A percentile compares a stretch with the other conserved stretches of the same genome.
Evolutionary conservation across 2,797 vertebrate species (phyloP).

Genomic region (Pantherophis alleghaniensis): DNA sequence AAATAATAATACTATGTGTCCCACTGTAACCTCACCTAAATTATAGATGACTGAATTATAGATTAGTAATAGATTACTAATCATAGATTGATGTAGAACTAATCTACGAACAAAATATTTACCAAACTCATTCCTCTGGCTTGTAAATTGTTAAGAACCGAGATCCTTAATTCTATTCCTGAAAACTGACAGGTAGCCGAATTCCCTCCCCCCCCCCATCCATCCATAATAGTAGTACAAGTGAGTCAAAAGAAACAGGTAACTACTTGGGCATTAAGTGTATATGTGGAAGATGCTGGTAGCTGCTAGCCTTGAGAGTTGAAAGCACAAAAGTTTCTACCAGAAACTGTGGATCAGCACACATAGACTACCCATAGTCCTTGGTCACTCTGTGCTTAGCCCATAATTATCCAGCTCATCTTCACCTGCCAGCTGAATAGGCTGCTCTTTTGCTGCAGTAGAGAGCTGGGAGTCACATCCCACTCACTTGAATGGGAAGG

Average conservation of each 20-base stretch:
- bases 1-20: neutral
- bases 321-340: neutral
- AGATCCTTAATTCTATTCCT: neutral
- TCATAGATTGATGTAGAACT: neutral
- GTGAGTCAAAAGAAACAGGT: neutral
- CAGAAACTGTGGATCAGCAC: neutral
- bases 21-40: neutral
- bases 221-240: neutral
- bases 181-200: neutral
- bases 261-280: neutral
- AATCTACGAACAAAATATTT: neutral
- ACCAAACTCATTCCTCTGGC: neutral
- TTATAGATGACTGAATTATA: neutral
- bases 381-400: neutral
- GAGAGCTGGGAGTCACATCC: neutral
- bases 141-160: neutral
- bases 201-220: neutral
- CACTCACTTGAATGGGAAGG: neutral
- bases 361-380: neutral
- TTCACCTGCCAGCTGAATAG: neutral
- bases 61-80: neutral
- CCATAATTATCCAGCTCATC: neutral
- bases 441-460: neutral
- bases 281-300: neutral
- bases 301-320: too few relatives aligned